A percentile compares a stretch with the other conserved stretches of the same genome.
phyloP scores from a whole-genome alignment of 35 echinoderm and acorn worm species.

The Stichopus chloronotus region DNA sequence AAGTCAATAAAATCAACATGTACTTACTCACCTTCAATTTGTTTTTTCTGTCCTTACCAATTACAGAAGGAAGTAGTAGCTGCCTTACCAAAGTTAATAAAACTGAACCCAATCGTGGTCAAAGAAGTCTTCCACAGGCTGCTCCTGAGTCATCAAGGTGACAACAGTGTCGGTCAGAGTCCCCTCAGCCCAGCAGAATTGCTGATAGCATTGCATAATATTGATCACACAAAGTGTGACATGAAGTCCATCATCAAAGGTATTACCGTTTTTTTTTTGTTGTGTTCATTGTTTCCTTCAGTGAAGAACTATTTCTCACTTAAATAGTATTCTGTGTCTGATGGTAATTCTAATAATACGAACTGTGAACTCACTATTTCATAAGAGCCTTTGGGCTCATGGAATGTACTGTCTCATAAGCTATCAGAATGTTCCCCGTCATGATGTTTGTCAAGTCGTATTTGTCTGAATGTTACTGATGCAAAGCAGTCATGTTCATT shows the following conservation, averaged over 20 bases:
- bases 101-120: slow-evolving; percentile 92
- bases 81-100: slow-evolving; percentile 93
- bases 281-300: background rate
- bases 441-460: no score
- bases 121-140: slow-evolving; percentile 98
- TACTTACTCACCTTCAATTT: background rate
- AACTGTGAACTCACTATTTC: no score
- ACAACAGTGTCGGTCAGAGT: slow-evolving; percentile 91
- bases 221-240: slow-evolving; percentile 93
- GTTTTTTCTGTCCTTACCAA: background rate
- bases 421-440: no score
- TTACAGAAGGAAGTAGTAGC: slow-evolving; percentile 92
- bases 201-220: slow-evolving; percentile 90
- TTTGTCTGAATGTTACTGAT: no score
- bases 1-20: background rate
- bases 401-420: no score
- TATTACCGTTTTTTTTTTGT: background rate
- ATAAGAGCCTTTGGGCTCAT: no score
- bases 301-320: background rate
- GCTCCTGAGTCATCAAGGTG: slow-evolving; percentile 94
- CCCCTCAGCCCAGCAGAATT: slow-evolving; percentile 93
- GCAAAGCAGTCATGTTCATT: no score
- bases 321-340: background rate
- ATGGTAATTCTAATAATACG: background rate
- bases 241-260: slow-evolving; percentile 99